These are phyloP conservation scores for Heliconius erato DNA, from an alignment of 2,888 invertebrate species.

Conservation along the genomic window DNA sequence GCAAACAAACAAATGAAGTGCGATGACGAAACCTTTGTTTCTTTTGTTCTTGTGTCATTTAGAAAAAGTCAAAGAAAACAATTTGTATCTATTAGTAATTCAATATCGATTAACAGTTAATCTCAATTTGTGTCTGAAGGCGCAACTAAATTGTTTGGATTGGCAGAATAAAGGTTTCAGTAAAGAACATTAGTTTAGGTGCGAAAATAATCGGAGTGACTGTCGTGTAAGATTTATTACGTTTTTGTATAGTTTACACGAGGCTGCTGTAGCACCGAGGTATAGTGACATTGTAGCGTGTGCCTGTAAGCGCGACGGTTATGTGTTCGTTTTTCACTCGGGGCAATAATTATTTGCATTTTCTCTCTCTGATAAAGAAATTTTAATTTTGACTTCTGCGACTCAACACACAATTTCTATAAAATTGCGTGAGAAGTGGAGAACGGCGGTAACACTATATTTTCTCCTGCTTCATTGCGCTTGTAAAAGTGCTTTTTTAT, in stretches of 20 bases:
- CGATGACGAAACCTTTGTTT: neutral
- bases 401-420: no score
- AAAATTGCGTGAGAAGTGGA: no score
- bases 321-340: no score
- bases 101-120: conserved; percentile 71
- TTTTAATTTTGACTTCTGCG: no score
- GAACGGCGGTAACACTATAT: no score
- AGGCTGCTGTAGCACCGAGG: neutral
- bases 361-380: no score
- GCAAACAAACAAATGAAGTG: no score
- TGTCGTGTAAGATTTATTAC: conserved; percentile 28
- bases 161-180: conserved; percentile 66
- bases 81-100: conserved; percentile 65
- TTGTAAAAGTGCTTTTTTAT: no score
- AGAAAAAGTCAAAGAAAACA: conserved; percentile 42
- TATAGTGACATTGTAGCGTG: no score
- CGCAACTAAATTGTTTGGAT: conserved; percentile 71
- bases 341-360: no score
- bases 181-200: conserved; percentile 63
- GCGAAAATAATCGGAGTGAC: conserved; percentile 12
- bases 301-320: no score
- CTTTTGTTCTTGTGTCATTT: conserved; percentile 24
- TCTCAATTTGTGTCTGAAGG: conserved; percentile 71
- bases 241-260: neutral
- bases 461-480: no score